A percentile compares a stretch with the other conserved stretches of the same genome.
phyloP scores from a whole-genome alignment of 2,888 invertebrate genomes.

The Tetranychus truncatus region DNA sequence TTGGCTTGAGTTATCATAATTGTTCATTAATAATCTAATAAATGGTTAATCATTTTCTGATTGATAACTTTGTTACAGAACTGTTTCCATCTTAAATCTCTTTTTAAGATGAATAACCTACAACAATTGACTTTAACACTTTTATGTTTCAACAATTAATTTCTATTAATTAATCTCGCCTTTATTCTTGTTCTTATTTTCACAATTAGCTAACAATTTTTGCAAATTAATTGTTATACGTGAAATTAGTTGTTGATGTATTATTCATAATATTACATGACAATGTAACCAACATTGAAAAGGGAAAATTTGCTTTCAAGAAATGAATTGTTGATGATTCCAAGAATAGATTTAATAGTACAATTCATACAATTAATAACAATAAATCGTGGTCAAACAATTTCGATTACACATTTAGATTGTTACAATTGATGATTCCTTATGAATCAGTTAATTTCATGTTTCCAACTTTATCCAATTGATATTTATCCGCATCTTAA shows the following conservation, averaged over 20 bases:
- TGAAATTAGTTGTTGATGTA: no score
- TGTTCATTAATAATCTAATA: no score
- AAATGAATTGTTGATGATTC: neutral
- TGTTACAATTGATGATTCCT: neutral
- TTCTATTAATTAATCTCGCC: neutral
- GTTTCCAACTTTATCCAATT: neutral
- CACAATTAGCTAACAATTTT: no score
- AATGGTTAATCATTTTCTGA: no score
- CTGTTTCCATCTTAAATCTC: neutral
- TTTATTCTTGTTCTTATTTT: neutral
- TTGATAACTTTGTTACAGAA: no score
- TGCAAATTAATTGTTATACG: no score
- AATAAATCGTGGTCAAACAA: neutral
- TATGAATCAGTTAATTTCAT: no score
- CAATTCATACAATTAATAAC: neutral
- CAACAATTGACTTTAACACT: no score
- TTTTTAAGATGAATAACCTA: neutral
- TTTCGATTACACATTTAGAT: neutral
- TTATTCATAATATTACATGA: no score
- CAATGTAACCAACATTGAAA: no score
- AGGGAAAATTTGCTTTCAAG: neutral
- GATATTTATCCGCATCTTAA: neutral
- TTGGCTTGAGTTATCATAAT: no score
- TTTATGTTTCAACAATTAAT: no score
- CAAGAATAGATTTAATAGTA: neutral